phyloP scores from a whole-genome alignment of 1,140 invertebrate genomes.

The Megalopta genalis region DNA sequence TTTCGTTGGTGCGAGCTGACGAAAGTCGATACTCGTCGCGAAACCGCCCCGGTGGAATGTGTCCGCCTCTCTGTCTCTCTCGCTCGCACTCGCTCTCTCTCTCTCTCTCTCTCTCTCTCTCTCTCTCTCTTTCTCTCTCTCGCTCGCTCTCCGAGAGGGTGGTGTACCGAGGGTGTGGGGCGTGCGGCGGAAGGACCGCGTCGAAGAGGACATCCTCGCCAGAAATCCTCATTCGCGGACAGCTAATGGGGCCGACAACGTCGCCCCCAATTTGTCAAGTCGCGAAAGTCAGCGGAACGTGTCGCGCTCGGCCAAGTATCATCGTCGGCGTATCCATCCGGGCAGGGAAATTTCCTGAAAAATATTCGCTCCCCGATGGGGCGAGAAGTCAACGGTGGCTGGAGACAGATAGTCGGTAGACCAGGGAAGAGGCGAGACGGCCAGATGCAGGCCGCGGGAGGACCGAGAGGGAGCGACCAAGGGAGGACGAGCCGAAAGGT shows the following conservation, averaged over 20 bases:
- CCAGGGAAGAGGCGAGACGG: background rate
- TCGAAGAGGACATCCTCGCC: conserved; percentile 4
- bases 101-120: too few relatives aligned
- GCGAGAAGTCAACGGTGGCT: conserved; percentile 25
- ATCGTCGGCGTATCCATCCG: conserved; percentile 36
- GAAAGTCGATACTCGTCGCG: conserved; percentile 5
- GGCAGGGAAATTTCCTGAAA: conserved; percentile 53
- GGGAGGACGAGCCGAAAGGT: background rate
- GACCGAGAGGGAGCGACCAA: conserved; percentile 40
- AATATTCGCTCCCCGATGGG: conserved; percentile 53
- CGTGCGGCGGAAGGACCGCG: background rate
- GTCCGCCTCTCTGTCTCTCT: too few relatives aligned
- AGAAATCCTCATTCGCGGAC: conserved; percentile 35
- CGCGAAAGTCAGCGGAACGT: conserved; percentile 26
- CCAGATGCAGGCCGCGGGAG: conserved; percentile 6
- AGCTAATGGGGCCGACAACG: conserved; percentile 40
- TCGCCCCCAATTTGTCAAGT: conserved; percentile 36
- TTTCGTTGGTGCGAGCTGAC: background rate
- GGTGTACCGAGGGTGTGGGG: too few relatives aligned
- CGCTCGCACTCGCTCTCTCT: too few relatives aligned
- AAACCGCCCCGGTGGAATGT: background rate
- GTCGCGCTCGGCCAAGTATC: conserved; percentile 21
- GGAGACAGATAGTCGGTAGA: conserved; percentile 13
- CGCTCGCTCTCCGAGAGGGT: too few relatives aligned
- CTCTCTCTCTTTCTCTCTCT: too few relatives aligned